Conservation (phyloP, 2,888 invertebrate genomes). For the Alsophila aescularia region DNA sequence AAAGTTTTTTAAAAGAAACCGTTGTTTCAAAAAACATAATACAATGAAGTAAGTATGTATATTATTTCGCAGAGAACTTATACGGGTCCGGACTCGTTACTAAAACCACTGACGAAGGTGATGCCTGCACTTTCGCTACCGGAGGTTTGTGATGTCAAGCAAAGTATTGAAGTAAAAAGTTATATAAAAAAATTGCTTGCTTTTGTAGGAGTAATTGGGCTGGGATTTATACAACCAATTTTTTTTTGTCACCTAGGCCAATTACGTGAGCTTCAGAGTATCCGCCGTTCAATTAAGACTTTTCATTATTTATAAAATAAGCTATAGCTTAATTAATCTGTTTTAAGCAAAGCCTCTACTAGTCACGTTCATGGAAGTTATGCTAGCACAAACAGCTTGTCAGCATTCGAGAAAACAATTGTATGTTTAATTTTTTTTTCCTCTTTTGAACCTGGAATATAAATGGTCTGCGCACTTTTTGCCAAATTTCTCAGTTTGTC, state of each 20-base stretch:
- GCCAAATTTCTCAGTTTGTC: too few species aligned
- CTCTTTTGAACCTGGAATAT: too few species aligned
- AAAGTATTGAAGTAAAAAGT: constrained; percentile 20
- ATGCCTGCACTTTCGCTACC: constrained; percentile 27
- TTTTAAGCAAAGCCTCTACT: background rate
- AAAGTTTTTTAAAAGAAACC: too few species aligned
- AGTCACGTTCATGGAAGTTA: background rate
- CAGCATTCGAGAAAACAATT: too few species aligned
- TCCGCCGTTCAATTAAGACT: background rate
- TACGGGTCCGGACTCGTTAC: constrained; percentile 54
- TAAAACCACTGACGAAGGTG: constrained; percentile 51
- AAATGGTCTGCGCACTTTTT: too few species aligned
- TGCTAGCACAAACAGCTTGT: background rate
- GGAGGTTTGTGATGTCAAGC: constrained; percentile 34
- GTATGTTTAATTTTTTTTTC: too few species aligned
- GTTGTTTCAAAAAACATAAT: too few species aligned
- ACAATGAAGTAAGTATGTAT: too few species aligned
- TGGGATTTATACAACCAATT: background rate
- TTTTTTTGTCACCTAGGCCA: background rate
- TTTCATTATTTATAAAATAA: background rate
- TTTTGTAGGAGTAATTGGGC: background rate
- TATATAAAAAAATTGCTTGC: background rate
- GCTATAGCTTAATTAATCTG: background rate
- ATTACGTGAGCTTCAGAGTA: background rate
- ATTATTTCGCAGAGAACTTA: constrained; percentile 57